A percentile compares a stretch with the other conserved stretches of the same genome.
Evolutionary conservation across 2,797 vertebrate genomes (phyloP).

Genomic region (Acanthurus leucopareius): DNA sequence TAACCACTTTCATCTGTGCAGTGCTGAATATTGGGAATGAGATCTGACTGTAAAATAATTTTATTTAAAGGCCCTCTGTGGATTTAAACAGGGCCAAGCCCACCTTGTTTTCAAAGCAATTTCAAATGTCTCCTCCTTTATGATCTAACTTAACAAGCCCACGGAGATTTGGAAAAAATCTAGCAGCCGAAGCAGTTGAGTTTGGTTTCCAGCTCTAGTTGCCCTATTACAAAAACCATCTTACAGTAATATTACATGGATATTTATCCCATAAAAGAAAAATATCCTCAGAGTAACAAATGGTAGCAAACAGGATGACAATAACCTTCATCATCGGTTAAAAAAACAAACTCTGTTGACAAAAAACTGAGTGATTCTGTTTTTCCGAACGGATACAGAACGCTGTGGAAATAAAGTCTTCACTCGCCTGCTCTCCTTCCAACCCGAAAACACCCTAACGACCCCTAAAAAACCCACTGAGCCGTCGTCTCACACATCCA

Average conservation of each 20-base stretch:
- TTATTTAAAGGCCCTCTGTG: slow-evolving; percentile 12
- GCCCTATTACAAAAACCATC: neutral
- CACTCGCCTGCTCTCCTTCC: slow-evolving; percentile 33
- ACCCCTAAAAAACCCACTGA: slow-evolving; percentile 47
- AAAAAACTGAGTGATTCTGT: neutral
- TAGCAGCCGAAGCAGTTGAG: slow-evolving; percentile 8
- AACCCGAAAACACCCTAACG: slow-evolving; percentile 27
- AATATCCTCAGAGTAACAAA: neutral
- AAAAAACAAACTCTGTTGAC: neutral
- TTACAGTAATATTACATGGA: neutral
- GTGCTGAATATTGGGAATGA: neutral
- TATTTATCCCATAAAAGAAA: neutral
- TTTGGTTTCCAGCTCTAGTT: neutral
- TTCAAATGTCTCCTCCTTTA: slow-evolving; percentile 29
- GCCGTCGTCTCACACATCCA: slow-evolving; percentile 52
- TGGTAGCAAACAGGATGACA: neutral
- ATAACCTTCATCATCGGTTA: neutral
- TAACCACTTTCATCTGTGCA: neutral
- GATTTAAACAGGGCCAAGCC: slow-evolving; percentile 1
- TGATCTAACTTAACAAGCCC: slow-evolving; percentile 14
- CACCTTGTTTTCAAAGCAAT: slow-evolving; percentile 10
- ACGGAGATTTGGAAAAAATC: neutral
- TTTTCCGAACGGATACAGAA: slow-evolving; percentile 14
- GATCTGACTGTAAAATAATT: neutral
- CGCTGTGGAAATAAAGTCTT: slow-evolving; percentile 40